Base-by-base conservation (phyloP, 2,888 invertebrate genomes). In the Macrosoma leucophasiata region DNA sequence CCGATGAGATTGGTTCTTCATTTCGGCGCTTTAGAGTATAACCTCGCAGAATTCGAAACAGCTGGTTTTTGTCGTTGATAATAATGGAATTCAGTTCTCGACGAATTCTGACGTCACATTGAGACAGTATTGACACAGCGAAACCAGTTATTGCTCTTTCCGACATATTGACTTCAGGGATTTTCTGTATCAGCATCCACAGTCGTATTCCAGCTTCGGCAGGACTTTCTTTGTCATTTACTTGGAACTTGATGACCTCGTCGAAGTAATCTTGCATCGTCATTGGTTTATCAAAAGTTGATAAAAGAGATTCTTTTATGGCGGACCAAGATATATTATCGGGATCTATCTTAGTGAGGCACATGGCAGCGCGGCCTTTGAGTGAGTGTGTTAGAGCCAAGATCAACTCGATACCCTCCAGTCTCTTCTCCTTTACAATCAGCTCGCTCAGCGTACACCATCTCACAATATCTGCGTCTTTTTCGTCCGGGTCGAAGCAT, bases 401-500 rank as follows among this genome's bases (percentile, higher is more conserved):
- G 1, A 48, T 25, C 4, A 54, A 10, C 3, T 46, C 32, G 12
- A 35, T 20, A 5, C 51, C 55, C n/a, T 39, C 35, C 6, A 41
- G 21, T 1, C 27, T 10, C 6, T 27, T 37, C 3, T 14, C 25
- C 7, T 25, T 21, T 2, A 41, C 15, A 20, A 41, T 37, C 2
- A 34, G 2, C 13, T 41, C 37, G 1, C 29, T 32, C 5, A 47
- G n/a, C 3, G 28, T 41, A 23, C 47, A 44, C 43, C 43, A 44
- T 14, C 39, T 39, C 17, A 39, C 44, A 15, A 47, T 36, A 29
- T 47, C 43, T 7, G 43, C 29, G 3, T 43, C 46, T 1, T 17
- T 7, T n/a, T 33, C 37, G n/a, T 44, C 47, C 1, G 44, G 47
- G 11, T 47, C 36, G n/a, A 44, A 47, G n/a, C n/a, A n/a, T n/a